Percentiles rank a stretch among this genome's conserved stretches.
phyloP scores from a whole-genome alignment of 2,113 vertebrate species.

The Parus major region DNA sequence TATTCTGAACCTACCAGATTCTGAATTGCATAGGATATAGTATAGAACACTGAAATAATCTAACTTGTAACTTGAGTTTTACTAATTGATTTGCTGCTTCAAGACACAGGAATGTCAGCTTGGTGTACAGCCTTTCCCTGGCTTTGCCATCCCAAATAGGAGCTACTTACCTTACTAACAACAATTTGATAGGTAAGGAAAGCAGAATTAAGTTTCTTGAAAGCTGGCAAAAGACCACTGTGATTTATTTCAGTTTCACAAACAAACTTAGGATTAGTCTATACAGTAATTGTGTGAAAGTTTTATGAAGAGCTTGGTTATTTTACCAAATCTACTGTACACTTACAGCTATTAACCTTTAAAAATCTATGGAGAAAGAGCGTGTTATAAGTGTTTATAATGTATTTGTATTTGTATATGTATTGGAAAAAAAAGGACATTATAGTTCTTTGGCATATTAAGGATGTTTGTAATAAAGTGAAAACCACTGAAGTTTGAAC shows the following conservation, averaged over 20 bases:
- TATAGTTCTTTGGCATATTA: not conserved
- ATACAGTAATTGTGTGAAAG: not conserved
- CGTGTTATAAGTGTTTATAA: fast-evolving
- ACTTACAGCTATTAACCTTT: not conserved
- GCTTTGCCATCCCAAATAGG: not conserved
- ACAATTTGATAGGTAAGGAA: not conserved
- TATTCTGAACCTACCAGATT: not conserved
- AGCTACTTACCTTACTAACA: not conserved
- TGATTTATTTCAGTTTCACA: not conserved
- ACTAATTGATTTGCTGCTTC: not conserved
- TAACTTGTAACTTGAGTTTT: not conserved
- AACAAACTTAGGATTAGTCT: not conserved
- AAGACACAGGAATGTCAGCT: not conserved
- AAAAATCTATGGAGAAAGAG: not conserved
- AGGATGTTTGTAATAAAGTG: not conserved
- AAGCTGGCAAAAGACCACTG: not conserved
- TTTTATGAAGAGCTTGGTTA: not conserved
- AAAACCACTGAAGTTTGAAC: not conserved
- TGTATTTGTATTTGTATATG: not conserved
- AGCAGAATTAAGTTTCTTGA: not conserved
- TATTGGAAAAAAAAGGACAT: not conserved
- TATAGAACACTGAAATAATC: not conserved
- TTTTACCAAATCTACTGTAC: not conserved
- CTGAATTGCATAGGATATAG: not conserved
- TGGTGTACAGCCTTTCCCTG: not conserved